Base-by-base conservation (phyloP, 2,113 vertebrate genomes). In the Labeo rohita region DNA sequence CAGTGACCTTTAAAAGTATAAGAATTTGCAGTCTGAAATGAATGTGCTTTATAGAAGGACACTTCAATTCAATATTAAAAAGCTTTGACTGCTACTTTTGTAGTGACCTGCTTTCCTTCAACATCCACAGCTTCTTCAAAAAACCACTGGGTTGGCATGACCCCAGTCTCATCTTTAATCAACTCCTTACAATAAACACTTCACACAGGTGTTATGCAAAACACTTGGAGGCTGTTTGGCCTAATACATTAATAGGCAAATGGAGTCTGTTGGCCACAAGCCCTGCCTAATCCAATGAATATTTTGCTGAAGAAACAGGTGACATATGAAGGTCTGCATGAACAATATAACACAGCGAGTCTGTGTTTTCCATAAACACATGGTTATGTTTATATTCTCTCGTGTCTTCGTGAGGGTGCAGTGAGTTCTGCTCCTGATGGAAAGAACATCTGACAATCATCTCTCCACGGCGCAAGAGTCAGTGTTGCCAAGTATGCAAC, bases 401-500 rank as follows among this genome's bases (percentile, higher is more conserved):
- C 18, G 52, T 83, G 54, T 15, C 12, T 21, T 81, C 78, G 54
- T 80, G 39, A 68, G 6, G 15, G 21, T 61, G 56, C 21, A n/a
- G 18, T 61, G 56, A n/a, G 56, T 61, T n/a, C 56, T 21, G 18
- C 56, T 61, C 18, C 56, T 61, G 56, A 61, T 86, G 77, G 59
- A 82, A 85, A 70, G 61, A 72, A 77, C 39, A 13, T 65, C 52
- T 66, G 63, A 78, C 63, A 72, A 39, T 81, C 15, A 65, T 18
- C 15, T 78, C 75, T 66, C 66, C 23, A 74, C 6, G 43, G 68
- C 21, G 39, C 66, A 83, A 50, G 73, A 54, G 52, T 72, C 79
- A 84, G 84, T 84, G 80, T 83, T 63, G 54, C 43, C 28, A 78
- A 21, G 54, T 18, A 39, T 76, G 65, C 36, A 77, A 28, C 50